A percentile compares a stretch with the other conserved stretches of the same genome.
phyloP scores from a whole-genome alignment of 2,888 invertebrate genomes.

The Lepidochitona cinerea region DNA sequence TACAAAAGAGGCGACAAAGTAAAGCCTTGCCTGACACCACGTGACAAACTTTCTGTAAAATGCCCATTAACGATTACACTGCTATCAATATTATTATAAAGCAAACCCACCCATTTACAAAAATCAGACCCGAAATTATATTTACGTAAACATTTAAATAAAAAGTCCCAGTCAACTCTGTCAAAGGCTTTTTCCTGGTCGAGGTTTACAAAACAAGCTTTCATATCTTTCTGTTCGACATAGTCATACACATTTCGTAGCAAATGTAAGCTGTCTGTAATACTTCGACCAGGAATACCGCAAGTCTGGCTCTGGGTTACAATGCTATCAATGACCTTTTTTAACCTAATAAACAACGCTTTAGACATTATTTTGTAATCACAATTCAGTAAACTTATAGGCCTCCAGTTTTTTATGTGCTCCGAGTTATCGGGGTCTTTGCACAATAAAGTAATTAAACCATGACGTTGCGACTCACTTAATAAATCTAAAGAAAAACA shows the following conservation, averaged over 20 bases:
- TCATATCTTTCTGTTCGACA: slow-evolving; percentile 31
- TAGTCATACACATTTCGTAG: slow-evolving; percentile 32
- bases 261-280: slow-evolving; percentile 37
- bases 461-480: slow-evolving; percentile 10
- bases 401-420: slow-evolving; percentile 36
- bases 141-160: slow-evolving; percentile 29
- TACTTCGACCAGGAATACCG: slow-evolving; percentile 32
- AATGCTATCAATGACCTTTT: slow-evolving; percentile 27
- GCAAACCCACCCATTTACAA: slow-evolving; percentile 33
- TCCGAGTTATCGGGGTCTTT: slow-evolving; percentile 29
- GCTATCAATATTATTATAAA: slow-evolving; percentile 21
- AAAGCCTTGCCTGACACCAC: not conserved
- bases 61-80: not conserved
- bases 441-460: slow-evolving; percentile 30
- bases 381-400: slow-evolving; percentile 38
- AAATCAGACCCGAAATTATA: slow-evolving; percentile 36
- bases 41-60: not conserved
- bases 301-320: slow-evolving; percentile 36
- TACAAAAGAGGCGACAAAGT: not conserved
- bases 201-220: slow-evolving; percentile 29
- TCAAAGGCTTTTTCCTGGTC: slow-evolving; percentile 48
- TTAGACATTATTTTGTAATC: slow-evolving; percentile 42
- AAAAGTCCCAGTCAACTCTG: slow-evolving; percentile 32
- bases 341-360: slow-evolving; percentile 25
- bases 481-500: not conserved